Base-by-base conservation (phyloP, 2,113 vertebrate species). In the Pyrgilauda ruficollis region DNA sequence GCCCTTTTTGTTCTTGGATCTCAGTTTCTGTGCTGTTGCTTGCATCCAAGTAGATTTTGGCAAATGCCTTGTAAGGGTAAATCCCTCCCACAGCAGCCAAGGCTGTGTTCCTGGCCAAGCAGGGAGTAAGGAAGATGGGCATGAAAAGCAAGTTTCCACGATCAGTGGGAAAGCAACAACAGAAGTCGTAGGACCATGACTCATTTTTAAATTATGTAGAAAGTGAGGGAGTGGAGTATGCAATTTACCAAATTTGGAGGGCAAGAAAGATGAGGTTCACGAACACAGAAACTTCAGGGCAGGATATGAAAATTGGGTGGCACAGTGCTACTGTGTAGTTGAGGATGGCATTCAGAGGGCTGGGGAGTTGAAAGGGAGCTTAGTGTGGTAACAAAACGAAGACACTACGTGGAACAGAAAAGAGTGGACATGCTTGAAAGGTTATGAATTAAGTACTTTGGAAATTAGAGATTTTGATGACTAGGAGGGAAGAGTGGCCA, bases 331-430 rank as follows among this genome's bases (percentile, higher is more conserved):
- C 13, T 47, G 0, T 14, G 4, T 19, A 67, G n/a, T 15, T 15
- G 59, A 79, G 15, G 19, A 9, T 5, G 2, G 8, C 1, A 5
- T 56, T 14, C 16, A 49, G 14, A 73, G 9, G 7, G 7, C 0
- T 61, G 6, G 4, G 17, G 3, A 67, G 4, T 19, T 79, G n/a
- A 79, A 64, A 81, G 9, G 5, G 8, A 72, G 6, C 3, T 27
- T 50, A 50, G 9, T 14, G 23, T 33, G 30, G 16, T n/a, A 30
- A 4, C 9, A 77, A 90, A 88, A 76, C 7, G 28, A 20, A 52
- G 16, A n/a, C 1, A 30, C 15, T 47, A 21, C 3, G 61, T 73
- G 41, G 19, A 94, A 9, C 7, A 86, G 28, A 73, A 76, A 37
- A 83, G 19, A 87, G 5, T 31, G 12, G 23, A 37, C 5, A 15